Evolutionary conservation across 2,113 vertebrate genomes (phyloP).

Genomic region (Catharus minimus): DNA sequence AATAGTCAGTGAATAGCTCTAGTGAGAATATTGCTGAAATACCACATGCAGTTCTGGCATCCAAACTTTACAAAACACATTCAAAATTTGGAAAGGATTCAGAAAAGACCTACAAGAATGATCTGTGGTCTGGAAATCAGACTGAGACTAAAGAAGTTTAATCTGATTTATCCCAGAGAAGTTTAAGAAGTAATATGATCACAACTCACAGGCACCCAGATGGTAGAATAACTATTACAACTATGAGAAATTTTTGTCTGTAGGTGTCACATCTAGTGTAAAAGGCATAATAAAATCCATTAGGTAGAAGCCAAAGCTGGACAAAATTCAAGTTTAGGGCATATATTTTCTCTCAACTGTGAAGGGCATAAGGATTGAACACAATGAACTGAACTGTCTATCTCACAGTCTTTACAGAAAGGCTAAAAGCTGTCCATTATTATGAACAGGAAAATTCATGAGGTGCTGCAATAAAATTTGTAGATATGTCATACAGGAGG

Average conservation of each 20-base stretch:
- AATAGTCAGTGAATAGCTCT: conserved; percentile 10
- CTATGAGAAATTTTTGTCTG: background rate
- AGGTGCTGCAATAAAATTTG: background rate
- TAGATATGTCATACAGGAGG: background rate
- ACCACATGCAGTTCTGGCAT: conserved; percentile 42
- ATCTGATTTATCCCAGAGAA: conserved; percentile 47
- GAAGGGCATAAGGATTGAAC: background rate
- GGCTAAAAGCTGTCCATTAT: background rate
- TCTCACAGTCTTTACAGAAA: background rate
- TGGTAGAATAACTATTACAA: background rate
- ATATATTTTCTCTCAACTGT: background rate
- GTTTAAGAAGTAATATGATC: conserved; percentile 31
- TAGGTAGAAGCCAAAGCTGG: background rate
- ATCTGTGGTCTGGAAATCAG: conserved; percentile 53
- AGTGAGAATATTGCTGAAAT: conserved; percentile 46
- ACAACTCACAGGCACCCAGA: background rate
- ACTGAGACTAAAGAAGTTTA: conserved; percentile 45
- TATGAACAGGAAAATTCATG: background rate
- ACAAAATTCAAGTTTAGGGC: background rate
- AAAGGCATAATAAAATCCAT: conserved; percentile 3
- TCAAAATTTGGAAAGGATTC: conserved; percentile 32
- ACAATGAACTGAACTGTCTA: background rate
- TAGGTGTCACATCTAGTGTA: background rate
- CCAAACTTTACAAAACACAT: background rate
- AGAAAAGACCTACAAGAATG: conserved; percentile 30